Evolutionary conservation across 2,113 vertebrate genomes (phyloP), one percentile per base, ranked within the genome.

Genomic region (Nestor notabilis): DNA sequence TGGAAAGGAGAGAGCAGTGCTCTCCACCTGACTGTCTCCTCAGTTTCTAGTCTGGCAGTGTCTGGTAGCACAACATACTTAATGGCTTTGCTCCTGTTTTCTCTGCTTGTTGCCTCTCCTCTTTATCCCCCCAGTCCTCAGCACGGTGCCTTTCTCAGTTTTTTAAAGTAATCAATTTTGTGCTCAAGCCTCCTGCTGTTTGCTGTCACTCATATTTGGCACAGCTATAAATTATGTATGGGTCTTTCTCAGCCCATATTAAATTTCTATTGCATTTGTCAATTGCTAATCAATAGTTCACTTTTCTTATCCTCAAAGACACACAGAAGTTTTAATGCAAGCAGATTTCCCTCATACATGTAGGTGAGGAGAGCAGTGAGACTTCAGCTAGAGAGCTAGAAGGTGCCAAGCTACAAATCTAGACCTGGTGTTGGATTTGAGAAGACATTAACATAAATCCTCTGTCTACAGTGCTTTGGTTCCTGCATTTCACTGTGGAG

Each of bases 221-320:
- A 98, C 77, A 53, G 82, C 98, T 97, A 99, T 99, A 99, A 99
- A 99, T 99, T 99, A 99, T 99, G 98, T 95, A 99, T 99, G 97
- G 93, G 86, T 97, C 98, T 99, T 98, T 98, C 99, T 98, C 97
- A 89, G 98, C 98, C 98, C 98, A 98, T 98, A 98, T 99, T 99
- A 99, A 98, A 99, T 99, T 99, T 99, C 99, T 99, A 98, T 98
- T 98, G 98, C 98, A 98, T 99, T 99, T 99, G 98, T 99, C 99
- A 99, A 99, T 99, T 98, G 98, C 98, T 99, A 98, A 98, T 98
- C 98, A 90, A 99, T 99, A 99, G 98, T 98, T 99, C 98, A 97
- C 98, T 99, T 97, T 97, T 96, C 96, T 97, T 97, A 97, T 98
- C 98, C 98, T 99, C 98, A 97, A 98, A 99, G 97, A 97, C 80